A percentile compares a stretch with the other conserved stretches of the same genome.
Evolutionary conservation across 2,113 vertebrate species (phyloP).

Genomic region (Equus przewalskii): DNA sequence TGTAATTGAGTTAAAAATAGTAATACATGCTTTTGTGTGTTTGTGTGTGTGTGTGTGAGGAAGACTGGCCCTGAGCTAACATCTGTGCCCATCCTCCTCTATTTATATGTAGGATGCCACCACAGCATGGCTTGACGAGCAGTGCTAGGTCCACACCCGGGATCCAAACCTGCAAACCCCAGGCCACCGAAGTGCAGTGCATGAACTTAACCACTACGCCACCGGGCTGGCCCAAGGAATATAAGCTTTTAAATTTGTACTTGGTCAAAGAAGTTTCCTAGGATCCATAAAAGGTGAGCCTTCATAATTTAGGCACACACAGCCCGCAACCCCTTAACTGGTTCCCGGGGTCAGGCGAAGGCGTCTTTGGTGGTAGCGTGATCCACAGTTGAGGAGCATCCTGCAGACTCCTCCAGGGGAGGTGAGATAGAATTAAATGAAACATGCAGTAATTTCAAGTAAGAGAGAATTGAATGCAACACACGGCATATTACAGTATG

Average conservation of each 20-base stretch:
- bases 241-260: neutral
- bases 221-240: neutral
- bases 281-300: neutral
- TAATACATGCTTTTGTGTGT: neutral
- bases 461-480: neutral
- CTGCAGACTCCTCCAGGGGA: neutral
- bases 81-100: no score
- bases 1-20: neutral
- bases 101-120: no score
- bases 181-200: no score
- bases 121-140: no score
- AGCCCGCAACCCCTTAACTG: no score
- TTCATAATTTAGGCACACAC: neutral
- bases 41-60: no score
- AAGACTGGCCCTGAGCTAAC: no score
- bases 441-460: no score
- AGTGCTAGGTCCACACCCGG: no score
- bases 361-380: accelerated
- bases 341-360: accelerated
- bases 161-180: no score
- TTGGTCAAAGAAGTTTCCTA: neutral
- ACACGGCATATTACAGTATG: neutral
- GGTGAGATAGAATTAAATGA: neutral
- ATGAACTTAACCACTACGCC: no score
- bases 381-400: accelerated